Conservation (phyloP, 2,113 vertebrate species). For the Strix aluco region DNA sequence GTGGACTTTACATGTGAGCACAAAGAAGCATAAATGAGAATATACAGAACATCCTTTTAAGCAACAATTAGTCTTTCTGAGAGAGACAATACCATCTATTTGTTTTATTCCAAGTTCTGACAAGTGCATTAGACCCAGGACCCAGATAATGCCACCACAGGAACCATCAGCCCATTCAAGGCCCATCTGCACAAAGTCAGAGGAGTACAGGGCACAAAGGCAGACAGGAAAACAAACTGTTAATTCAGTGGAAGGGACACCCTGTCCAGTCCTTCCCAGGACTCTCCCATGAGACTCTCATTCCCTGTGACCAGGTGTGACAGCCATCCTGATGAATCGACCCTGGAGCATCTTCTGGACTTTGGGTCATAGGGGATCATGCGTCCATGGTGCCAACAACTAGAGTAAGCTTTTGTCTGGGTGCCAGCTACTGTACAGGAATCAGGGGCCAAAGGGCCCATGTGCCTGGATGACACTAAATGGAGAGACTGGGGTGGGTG, state of each 20-base stretch:
- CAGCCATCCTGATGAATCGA: neutral
- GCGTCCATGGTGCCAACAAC: neutral
- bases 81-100: neutral
- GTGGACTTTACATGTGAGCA: neutral
- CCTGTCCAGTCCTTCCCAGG: neutral
- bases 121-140: neutral
- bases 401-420: neutral
- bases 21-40: neutral
- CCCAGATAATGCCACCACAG: neutral
- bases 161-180: neutral
- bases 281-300: neutral
- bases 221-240: neutral
- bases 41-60: neutral
- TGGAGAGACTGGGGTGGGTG: neutral
- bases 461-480: neutral
- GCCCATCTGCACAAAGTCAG: neutral
- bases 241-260: neutral
- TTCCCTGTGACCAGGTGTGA: neutral
- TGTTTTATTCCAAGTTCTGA: neutral
- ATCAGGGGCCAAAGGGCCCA: neutral
- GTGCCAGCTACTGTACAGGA: neutral
- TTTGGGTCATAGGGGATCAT: neutral
- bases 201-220: neutral
- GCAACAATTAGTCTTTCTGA: neutral
- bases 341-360: neutral